Conservation (phyloP, 2,797 vertebrate species). For the Ctenosaura bakeri region DNA sequence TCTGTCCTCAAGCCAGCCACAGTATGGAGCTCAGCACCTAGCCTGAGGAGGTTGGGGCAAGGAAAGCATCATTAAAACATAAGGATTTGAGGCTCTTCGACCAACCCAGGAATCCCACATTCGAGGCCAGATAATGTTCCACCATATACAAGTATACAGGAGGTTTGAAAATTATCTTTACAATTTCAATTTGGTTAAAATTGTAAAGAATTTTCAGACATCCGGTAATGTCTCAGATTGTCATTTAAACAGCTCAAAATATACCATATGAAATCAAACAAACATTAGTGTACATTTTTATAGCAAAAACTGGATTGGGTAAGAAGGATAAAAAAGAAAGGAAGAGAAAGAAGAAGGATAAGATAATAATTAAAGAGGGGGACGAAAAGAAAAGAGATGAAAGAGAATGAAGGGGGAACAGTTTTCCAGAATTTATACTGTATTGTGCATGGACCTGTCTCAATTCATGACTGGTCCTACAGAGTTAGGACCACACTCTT, state of each 20-base stretch:
- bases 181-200: no score
- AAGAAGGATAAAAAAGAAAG: no score
- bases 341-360: no score
- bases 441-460: no score
- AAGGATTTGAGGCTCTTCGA: neutral
- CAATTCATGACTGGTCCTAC: no score
- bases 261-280: neutral
- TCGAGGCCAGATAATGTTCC: no score
- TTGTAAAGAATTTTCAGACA: no score
- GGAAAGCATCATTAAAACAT: neutral
- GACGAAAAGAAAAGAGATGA: no score
- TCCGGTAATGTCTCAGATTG: neutral
- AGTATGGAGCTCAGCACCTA: constrained; percentile 4
- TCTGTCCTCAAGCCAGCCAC: neutral
- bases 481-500: no score
- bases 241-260: neutral
- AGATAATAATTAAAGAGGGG: no score
- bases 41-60: neutral
- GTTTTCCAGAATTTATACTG: no score
- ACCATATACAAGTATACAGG: neutral
- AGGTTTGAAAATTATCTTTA: neutral
- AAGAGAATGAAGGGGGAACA: no score
- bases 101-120: neutral
- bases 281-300: neutral
- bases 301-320: neutral